Evolutionary conservation across 2,888 invertebrate genomes (phyloP), one percentile per base, ranked within the genome.

Genomic region (Trichopria drosophilae): DNA sequence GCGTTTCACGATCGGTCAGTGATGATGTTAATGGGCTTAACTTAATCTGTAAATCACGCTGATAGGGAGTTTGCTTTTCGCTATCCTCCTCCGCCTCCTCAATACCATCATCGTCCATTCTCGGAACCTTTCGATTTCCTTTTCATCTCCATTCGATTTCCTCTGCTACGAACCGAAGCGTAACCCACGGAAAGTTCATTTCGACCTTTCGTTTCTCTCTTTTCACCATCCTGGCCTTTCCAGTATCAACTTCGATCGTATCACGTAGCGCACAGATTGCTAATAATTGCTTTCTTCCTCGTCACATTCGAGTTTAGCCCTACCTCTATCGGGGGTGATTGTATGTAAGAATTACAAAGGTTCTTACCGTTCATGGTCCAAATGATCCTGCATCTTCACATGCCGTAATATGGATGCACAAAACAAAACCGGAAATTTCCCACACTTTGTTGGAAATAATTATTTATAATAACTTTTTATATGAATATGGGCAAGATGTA

Each of bases 241-340:
- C 10, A n/a, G n/a, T n/a, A n/a, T n/a, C n/a, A n/a, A n/a, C n/a
- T 36, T 16, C 51, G 44, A 51, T 51, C 45, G 48, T n/a, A 51
- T 55, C 51, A 55, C 48, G 55, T 55, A 55, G 51, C 44, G 31
- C 44, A 46, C 44, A 51, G 55, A 55, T 55, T 55, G 55, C 51
- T 55, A 51, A 51, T 55, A 51, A 55, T 55, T 55, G 51, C 32
- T 47, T 45, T 47, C 51, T 54, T 54, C 47, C 54, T 54, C 47
- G 42, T 54, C 43, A 43, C 46, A 10, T 13, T 18, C 34, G 6
- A 10, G 7, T 35, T 23, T 45, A n/a, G 19, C 41, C 41, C 41
- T 51, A 41, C 45, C 46, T 45, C 39, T 41, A 45, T 46, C 24
- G 36, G 26, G 3, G 26, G 15, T 16, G 22, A 46, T 36, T 23